Percentiles rank a stretch among this genome's conserved stretches.
Evolutionary conservation across 2,888 invertebrate genomes (phyloP).

Genomic region (Spodoptera picta): DNA sequence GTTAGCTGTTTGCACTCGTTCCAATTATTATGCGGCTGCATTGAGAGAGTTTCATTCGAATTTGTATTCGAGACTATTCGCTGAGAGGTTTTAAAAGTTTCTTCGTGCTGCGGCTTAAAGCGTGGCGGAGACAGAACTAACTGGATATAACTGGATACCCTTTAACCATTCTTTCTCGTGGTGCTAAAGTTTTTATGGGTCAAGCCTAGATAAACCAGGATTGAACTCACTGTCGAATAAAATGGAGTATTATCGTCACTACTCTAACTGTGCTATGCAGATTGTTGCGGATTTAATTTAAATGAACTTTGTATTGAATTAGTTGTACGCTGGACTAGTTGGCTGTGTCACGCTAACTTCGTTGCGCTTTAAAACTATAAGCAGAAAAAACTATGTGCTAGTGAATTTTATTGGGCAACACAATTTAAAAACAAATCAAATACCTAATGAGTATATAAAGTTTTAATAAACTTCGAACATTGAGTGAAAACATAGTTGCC

Average conservation of each 20-base stretch:
- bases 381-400: too few relatives aligned
- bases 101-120: conserved; percentile 77
- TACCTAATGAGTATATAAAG: too few relatives aligned
- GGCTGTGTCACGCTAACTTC: too few relatives aligned
- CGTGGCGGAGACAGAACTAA: conserved; percentile 77
- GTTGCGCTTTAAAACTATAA: too few relatives aligned
- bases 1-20: conserved; percentile 55
- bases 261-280: conserved; percentile 11
- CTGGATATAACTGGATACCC: conserved; percentile 79
- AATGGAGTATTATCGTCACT: conserved; percentile 40
- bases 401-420: too few relatives aligned
- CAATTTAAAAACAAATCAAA: too few relatives aligned
- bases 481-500: too few relatives aligned
- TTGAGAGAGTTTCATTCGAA: conserved; percentile 70
- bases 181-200: conserved; percentile 82
- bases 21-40: conserved; percentile 68
- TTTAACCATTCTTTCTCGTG: conserved; percentile 76
- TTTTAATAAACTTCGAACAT: too few relatives aligned
- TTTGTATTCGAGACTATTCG: conserved; percentile 80
- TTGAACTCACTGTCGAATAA: conserved; percentile 65
- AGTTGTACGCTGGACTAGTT: too few relatives aligned
- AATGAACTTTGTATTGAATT: neutral
- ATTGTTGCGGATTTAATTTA: conserved; percentile 19
- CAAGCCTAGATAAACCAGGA: conserved; percentile 83
- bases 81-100: conserved; percentile 78